phyloP scores from a whole-genome alignment of 2,113 vertebrate species.

The Mirounga angustirostris region DNA sequence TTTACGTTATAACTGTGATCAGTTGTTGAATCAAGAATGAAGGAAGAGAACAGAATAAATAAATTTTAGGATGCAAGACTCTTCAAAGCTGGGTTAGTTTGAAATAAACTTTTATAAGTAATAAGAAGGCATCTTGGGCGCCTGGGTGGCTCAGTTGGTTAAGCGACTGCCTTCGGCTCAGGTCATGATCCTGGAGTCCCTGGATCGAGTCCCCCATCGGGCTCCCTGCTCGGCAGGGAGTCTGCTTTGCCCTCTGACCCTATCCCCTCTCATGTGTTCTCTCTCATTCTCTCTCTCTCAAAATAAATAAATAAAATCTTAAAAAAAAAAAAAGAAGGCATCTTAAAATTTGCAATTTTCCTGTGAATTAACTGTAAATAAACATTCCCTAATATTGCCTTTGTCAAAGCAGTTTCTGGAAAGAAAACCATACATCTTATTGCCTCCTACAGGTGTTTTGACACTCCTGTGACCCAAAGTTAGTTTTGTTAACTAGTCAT shows the following conservation, averaged over 20 bases:
- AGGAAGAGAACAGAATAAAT: not conserved
- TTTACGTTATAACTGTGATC: not conserved
- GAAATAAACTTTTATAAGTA: conserved; percentile 4
- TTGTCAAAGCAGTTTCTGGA: conserved; percentile 37
- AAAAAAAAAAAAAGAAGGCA: too few relatives aligned
- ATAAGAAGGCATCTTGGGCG: not conserved
- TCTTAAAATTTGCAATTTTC: not conserved
- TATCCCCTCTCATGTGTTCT: too few relatives aligned
- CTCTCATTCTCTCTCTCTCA: too few relatives aligned
- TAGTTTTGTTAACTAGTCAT: conserved; percentile 8
- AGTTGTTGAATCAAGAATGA: conserved; percentile 18
- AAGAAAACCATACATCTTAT: not conserved
- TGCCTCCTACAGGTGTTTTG: not conserved
- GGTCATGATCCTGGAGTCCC: too few relatives aligned
- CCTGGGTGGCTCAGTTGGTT: too few relatives aligned
- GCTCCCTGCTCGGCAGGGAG: too few relatives aligned
- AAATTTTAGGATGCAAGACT: not conserved
- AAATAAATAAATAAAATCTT: too few relatives aligned
- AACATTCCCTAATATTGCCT: not conserved
- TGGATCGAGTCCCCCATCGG: too few relatives aligned
- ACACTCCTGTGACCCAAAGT: not conserved
- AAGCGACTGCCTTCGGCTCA: too few relatives aligned
- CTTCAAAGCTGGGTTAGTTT: not conserved
- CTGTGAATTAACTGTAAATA: conserved; percentile 15
- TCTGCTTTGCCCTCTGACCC: too few relatives aligned